These are phyloP conservation scores for Caenorhabditis sp. DNA, from an alignment of 2,888 invertebrate species.

Conservation along the genomic window DNA sequence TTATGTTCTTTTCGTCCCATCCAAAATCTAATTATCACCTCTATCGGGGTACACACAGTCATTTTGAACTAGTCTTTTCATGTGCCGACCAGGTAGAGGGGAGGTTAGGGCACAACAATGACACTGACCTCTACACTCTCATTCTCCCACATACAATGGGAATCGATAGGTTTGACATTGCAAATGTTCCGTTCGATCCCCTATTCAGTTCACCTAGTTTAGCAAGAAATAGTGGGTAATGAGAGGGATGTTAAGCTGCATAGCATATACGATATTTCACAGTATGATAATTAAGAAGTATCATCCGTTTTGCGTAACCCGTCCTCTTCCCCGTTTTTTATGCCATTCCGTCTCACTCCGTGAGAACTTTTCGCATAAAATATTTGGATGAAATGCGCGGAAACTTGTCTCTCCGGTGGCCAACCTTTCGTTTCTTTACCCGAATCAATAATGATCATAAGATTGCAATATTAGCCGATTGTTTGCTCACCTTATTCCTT, in stretches of 20 bases:
- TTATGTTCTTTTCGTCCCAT: background rate
- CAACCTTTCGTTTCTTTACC: slow-evolving; percentile 6
- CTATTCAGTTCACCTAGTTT: background rate
- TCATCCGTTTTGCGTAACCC: slow-evolving; percentile 4
- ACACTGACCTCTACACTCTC: slow-evolving; percentile 27
- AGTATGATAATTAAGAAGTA: background rate
- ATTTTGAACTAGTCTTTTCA: slow-evolving; percentile 41
- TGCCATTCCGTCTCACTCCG: background rate
- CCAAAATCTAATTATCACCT: slow-evolving; percentile 14
- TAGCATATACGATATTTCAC: no score
- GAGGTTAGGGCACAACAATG: slow-evolving; percentile 14
- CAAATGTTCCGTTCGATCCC: slow-evolving; percentile 28
- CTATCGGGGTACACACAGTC: background rate
- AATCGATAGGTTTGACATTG: slow-evolving; percentile 45
- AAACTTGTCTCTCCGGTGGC: slow-evolving; percentile 38
- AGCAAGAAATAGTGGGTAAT: background rate
- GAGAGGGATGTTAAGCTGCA: no score
- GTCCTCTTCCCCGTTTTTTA: background rate
- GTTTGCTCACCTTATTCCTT: slow-evolving; percentile 55
- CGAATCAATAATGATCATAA: slow-evolving; percentile 62
- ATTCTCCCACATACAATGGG: slow-evolving; percentile 18
- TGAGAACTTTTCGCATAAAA: slow-evolving; percentile 27
- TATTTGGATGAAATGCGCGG: slow-evolving; percentile 46
- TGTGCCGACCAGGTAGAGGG: slow-evolving; percentile 30
- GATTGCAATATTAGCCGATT: slow-evolving; percentile 62